phyloP scores from a whole-genome alignment of 2,797 vertebrate species.

The Loriculus beryllinus region DNA sequence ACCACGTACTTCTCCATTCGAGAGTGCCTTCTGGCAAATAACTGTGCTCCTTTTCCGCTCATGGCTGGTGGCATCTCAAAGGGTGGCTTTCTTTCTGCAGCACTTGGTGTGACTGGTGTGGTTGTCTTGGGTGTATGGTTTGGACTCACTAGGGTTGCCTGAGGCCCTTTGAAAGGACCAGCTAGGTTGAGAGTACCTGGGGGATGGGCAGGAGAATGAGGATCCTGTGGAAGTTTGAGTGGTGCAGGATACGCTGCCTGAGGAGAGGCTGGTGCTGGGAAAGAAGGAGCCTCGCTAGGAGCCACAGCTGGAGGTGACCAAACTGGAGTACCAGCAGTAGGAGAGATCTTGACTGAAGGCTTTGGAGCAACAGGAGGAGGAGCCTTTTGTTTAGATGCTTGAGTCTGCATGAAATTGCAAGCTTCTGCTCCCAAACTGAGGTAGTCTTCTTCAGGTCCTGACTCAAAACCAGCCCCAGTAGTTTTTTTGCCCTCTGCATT shows the following conservation, averaged over 20 bases:
- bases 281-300: slow-evolving; percentile 79
- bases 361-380: slow-evolving; percentile 97
- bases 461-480: slow-evolving; percentile 85
- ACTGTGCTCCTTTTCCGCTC: slow-evolving; percentile 92
- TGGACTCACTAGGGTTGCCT: slow-evolving; percentile 58
- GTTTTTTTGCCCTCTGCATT: slow-evolving; percentile 82
- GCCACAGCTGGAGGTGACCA: slow-evolving; percentile 83
- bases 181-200: slow-evolving; percentile 69
- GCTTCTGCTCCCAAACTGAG: slow-evolving; percentile 97
- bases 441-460: slow-evolving; percentile 95
- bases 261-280: slow-evolving; percentile 79
- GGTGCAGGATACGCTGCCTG: slow-evolving; percentile 36
- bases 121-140: slow-evolving; percentile 71
- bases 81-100: slow-evolving; percentile 76
- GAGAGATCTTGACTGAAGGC: slow-evolving; percentile 79
- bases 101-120: slow-evolving; percentile 73
- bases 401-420: slow-evolving; percentile 94
- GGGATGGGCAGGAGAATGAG: slow-evolving; percentile 71
- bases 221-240: slow-evolving; percentile 48
- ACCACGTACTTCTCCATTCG: slow-evolving; percentile 98
- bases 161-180: slow-evolving; percentile 80
- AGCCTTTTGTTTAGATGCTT: slow-evolving; percentile 85
- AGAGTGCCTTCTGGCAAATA: slow-evolving; percentile 95
- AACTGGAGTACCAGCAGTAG: slow-evolving; percentile 78
- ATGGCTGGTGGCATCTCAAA: slow-evolving; percentile 89